Percentiles rank a stretch among this genome's conserved stretches.
phyloP scores from a whole-genome alignment of 2,888 invertebrate species.

The Corbicula japonica region DNA sequence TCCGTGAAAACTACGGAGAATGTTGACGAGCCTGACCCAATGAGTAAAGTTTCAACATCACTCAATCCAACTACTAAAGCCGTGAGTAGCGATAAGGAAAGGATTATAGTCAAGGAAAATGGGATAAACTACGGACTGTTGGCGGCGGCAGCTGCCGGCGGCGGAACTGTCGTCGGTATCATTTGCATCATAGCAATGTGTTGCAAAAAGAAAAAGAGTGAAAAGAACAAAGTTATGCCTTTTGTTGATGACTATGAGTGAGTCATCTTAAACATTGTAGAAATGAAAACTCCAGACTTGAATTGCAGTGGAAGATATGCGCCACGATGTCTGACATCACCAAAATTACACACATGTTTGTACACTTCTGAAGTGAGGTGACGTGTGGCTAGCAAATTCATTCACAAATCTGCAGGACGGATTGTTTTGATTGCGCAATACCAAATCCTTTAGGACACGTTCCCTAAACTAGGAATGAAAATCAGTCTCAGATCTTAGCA shows the following conservation, averaged over 20 bases:
- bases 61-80: background rate
- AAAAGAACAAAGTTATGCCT: conserved; percentile 55
- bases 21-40: background rate
- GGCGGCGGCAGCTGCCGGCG: conserved; percentile 55
- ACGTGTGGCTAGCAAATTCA: background rate
- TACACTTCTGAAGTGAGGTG: background rate
- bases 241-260: conserved; percentile 50
- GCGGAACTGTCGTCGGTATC: conserved; percentile 58
- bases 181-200: conserved; percentile 50
- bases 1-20: conserved; percentile 6
- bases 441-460: too few species aligned
- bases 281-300: background rate
- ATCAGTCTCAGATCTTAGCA: too few species aligned
- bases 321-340: too few species aligned
- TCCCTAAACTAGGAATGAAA: too few species aligned
- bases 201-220: conserved; percentile 45
- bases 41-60: background rate
- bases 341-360: background rate
- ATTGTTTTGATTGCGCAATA: background rate
- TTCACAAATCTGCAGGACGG: background rate
- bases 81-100: conserved; percentile 20
- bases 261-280: background rate
- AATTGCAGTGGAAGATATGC: background rate
- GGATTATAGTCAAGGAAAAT: conserved; percentile 23
- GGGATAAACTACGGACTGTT: conserved; percentile 58